Base-by-base conservation (phyloP, 2,888 invertebrate species). In the Leptinotarsa rubiginosa region DNA sequence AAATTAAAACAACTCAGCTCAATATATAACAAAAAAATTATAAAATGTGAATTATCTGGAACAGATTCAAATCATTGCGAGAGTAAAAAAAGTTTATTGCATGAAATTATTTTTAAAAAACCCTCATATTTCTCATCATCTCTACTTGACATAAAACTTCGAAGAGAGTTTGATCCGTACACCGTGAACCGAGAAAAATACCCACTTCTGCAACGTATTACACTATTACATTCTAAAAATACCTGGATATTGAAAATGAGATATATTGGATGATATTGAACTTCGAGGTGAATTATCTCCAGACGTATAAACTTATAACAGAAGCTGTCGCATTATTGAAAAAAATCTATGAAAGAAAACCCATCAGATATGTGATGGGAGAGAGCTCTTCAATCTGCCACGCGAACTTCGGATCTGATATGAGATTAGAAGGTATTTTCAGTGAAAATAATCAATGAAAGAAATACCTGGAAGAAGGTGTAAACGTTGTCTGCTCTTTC, bases 201-300 rank as follows among this genome's bases (percentile, higher is more conserved):
- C 15, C 31, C 16, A 22, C 15, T 74, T 59, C 64, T 62, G 41
- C 49, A 59, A 68, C 54, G 65, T 75, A 72, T 62, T 72, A 47
- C 62, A 69, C 62, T 65, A 20, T 20, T 20, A 20, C 20, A 20
- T 31, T 69, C 69, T 75, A 69, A 72, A 75, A 75, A 72, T 75
- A 75, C 72, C 69, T 69, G 72, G 70, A 66, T 72, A 70, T 70
- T 67, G 18, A 67, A 52, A 74, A 69, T 66, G 66, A 75, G 72
- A 72, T 72, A 75, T 75, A 70, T 67, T 59, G 47, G 70, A 73
- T 65, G 68, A 56, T 66, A 73, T 65, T 65, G 69, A 65, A 65
- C 49, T 52, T 47, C 22, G 15, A 31, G 41, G 47, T 49, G 18
- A 68, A 65, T 68, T n/a, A 47, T 41, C 65, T 54, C 5, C 47